phyloP scores from a whole-genome alignment of 2,113 vertebrate genomes.

The Nicator chloris region DNA sequence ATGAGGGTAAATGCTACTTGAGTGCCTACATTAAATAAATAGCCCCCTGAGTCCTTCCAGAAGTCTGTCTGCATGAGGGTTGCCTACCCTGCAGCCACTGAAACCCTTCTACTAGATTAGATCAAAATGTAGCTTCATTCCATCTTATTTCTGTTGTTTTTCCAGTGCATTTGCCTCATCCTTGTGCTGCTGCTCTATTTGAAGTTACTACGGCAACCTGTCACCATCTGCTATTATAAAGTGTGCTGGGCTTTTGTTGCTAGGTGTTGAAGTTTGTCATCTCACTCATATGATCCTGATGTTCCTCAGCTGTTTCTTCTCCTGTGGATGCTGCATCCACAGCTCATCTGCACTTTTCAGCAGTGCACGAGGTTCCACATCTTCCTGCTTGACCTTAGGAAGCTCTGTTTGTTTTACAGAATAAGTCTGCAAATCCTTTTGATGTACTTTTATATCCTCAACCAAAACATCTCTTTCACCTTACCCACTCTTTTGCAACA shows the following conservation, averaged over 20 bases:
- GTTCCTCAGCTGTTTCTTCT: background rate
- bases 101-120: background rate
- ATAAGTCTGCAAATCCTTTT: background rate
- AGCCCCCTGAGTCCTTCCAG: background rate
- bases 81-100: background rate
- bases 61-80: background rate
- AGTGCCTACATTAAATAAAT: background rate
- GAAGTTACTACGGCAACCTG: conserved; percentile 80
- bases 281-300: background rate
- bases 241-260: conserved; percentile 70
- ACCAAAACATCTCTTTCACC: background rate
- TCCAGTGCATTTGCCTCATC: conserved; percentile 52
- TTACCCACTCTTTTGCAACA: background rate
- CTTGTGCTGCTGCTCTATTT: conserved; percentile 51
- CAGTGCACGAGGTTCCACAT: background rate
- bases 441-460: background rate
- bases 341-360: background rate
- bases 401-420: background rate
- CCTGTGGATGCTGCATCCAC: background rate
- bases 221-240: conserved; percentile 70
- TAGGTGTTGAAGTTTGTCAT: conserved; percentile 66
- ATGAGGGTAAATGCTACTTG: background rate
- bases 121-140: background rate
- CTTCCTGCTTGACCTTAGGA: background rate
- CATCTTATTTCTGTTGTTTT: background rate